Conservation (phyloP, 2,797 vertebrate genomes). For the Sebastes minor region DNA sequence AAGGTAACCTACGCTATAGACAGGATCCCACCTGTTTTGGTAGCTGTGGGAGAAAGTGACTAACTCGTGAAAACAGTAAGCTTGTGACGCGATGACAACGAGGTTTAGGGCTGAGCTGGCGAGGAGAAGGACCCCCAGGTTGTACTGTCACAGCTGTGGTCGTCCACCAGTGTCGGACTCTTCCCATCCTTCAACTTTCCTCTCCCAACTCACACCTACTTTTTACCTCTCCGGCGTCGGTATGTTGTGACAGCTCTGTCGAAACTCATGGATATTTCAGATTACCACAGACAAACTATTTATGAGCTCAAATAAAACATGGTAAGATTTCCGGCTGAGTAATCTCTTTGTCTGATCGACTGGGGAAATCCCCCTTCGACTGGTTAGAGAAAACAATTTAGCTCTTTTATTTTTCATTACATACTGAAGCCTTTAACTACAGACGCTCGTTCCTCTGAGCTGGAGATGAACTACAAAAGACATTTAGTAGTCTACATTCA, state of each 20-base stretch:
- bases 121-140: conserved; percentile 42
- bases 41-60: conserved; percentile 63
- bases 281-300: conserved; percentile 5
- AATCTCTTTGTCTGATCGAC: conserved; percentile 26
- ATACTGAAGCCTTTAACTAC: conserved; percentile 13
- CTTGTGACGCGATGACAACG: conserved; percentile 5
- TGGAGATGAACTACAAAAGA: not conserved
- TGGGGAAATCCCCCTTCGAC: conserved; percentile 36
- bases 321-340: not conserved
- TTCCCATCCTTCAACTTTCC: conserved; percentile 33
- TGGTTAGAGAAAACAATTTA: conserved; percentile 12
- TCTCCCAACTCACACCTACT: conserved; percentile 26
- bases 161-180: conserved; percentile 27
- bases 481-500: conserved; percentile 4
- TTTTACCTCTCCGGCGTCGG: conserved; percentile 21
- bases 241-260: not conserved
- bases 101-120: conserved; percentile 53
- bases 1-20: conserved; percentile 31
- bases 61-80: conserved; percentile 40
- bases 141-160: conserved; percentile 74
- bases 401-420: conserved; percentile 10
- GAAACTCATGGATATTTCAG: conserved; percentile 1
- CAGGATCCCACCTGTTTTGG: conserved; percentile 72
- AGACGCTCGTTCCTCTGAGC: not conserved
- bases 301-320: conserved; percentile 11